Evolutionary conservation across 2,888 invertebrate genomes (phyloP), one percentile per base, ranked within the genome.

Genomic region (Drosophila limbata): DNA sequence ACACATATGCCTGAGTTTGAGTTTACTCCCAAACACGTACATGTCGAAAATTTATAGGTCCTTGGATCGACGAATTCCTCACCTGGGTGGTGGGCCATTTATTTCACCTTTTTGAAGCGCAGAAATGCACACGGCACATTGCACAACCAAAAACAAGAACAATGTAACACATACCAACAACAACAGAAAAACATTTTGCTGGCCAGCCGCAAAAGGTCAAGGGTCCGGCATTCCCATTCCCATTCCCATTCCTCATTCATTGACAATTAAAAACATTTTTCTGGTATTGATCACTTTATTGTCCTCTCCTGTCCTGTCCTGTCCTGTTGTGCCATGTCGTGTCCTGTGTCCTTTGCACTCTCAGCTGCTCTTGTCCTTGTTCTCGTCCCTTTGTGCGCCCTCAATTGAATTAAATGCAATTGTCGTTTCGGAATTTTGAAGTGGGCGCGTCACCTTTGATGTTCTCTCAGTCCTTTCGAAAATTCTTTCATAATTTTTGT

Each of bases 361-460:
- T 61, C 33, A 37, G n/a, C 40, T 66, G 66, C 67, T 42, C 42
- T 42, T 64, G 66, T 13, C 19, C 39, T 45, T 51, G 62, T 47
- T 37, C 60, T 31, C 56, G 50, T 45, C 44, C 63, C 39, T 45
- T 69, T 63, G 64, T 71, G 57, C 33, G 72, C 63, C 39, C 71
- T 60, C 71, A 74, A 74, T 74, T 71, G 81, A 77, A 84, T 85
- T 73, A 78, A 77, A 70, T 81, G 60, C 72, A 71, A 84, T 84
- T 84, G 84, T 81, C 78, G 67, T 81, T 65, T 53, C 47, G 55
- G 35, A 59, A 63, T 67, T 69, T 56, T 66, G 59, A 71, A 85
- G 87, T 87, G 83, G 88, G 79, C 83, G 85, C 88, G 74, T 80
- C 80, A 69, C 72, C 83, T 85, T 85, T 85, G 88, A 85, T 85